Conservation (phyloP, 1,140 invertebrate species). For the Amphibalanus amphitrite region DNA sequence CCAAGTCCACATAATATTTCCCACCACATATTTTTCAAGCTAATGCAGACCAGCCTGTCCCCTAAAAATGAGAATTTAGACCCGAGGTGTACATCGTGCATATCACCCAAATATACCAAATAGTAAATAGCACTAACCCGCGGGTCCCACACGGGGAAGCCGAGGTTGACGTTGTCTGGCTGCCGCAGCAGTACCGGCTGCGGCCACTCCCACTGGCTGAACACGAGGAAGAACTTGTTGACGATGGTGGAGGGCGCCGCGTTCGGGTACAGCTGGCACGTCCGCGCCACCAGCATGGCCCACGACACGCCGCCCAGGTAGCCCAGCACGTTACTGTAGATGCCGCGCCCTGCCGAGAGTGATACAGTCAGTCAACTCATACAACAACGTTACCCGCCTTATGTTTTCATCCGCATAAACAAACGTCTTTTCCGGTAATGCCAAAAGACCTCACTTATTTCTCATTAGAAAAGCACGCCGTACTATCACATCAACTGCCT, state of each 20-base stretch:
- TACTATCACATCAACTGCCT: no score
- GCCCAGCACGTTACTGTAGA: slow-evolving; percentile 95
- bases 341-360: slow-evolving; percentile 55
- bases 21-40: no score
- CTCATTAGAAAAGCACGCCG: background rate
- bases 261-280: slow-evolving; percentile 97
- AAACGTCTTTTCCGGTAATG: background rate
- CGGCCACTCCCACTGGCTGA: slow-evolving; percentile 95
- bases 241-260: slow-evolving; percentile 84
- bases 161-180: slow-evolving; percentile 66
- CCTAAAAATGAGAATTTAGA: no score
- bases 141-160: slow-evolving; percentile 90
- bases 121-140: slow-evolving; percentile 45
- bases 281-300: slow-evolving; percentile 97
- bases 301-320: slow-evolving; percentile 98
- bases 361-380: slow-evolving; percentile 15
- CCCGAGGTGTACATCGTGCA: no score
- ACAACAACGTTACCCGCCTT: slow-evolving; percentile 13
- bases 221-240: slow-evolving; percentile 96
- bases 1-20: no score
- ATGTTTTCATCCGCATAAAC: slow-evolving; percentile 5
- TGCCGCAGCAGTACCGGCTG: slow-evolving; percentile 90
- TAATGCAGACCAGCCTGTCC: no score
- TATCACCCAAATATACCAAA: no score
- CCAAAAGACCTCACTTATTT: background rate